Base-by-base conservation (phyloP, 2,113 vertebrate genomes). In the Chauna torquata region DNA sequence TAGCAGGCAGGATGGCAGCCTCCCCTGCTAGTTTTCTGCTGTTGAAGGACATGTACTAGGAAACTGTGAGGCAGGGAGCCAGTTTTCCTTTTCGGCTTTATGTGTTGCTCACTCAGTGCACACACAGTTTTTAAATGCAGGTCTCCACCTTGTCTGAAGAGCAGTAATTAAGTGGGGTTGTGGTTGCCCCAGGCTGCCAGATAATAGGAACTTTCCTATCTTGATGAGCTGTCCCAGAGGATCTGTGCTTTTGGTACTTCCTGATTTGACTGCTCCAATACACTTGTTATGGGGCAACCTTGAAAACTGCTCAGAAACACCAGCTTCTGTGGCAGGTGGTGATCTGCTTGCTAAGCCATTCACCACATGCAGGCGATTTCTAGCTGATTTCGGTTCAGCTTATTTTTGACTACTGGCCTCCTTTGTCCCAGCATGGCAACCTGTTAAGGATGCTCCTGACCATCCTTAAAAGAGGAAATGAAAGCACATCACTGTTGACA, bases 91-190 rank as follows among this genome's bases (percentile, higher is more conserved):
- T 96, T 96, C 91, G 88, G 95, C 59, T 96, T 92, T 90, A 81
- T 75, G 87, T 83, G 71, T 89, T 83, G 70, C 82, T 96, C 87
- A 10, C 50, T 94, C 55, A 27, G 59, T 81, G 68, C 84, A 59
- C 82, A 92, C 9, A 81, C 17, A 66, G 61, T 83, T 95, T 95
- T 88, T 83, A 97, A 96, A 95, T 81, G 84, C 82, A 91, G 82
- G 87, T 96, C 93, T 97, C 96, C 95, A 95, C 78, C 84, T 88
- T 96, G 94, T 97, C 91, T 94, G 87, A 97, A 97, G 94, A 94
- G 94, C 75, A 90, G 94, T 93, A 96, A 97, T 96, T 96, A 96
- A 94, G 75, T 59, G 75, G 55, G 87, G 84, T 88, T 97, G 95
- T 96, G 75, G 84, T 96, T 96, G 96, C 95, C 96, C 93, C 89